Conservation (phyloP, 2,113 vertebrate species). For the Apistogramma diplotaenia region DNA sequence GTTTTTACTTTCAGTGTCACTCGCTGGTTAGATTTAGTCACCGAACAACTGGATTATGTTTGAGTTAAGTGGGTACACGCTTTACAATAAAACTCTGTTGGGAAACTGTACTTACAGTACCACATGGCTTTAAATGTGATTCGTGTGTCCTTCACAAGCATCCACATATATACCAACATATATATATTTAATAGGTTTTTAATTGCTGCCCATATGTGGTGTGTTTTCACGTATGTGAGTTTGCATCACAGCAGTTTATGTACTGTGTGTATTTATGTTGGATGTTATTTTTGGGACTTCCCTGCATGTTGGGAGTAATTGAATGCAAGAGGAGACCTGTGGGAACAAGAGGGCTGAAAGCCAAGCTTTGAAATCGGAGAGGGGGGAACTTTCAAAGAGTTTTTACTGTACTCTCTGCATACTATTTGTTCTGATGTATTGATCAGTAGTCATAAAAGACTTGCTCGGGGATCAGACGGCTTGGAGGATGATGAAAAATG, state of each 20-base stretch:
- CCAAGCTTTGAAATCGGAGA: constrained; percentile 15
- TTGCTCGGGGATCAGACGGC: neutral
- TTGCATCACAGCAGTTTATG: neutral
- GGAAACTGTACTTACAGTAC: too few species aligned
- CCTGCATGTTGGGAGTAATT: neutral
- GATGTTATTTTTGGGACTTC: constrained; percentile 25
- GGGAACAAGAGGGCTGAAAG: constrained; percentile 12
- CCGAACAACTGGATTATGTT: neutral
- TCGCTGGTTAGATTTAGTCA: neutral
- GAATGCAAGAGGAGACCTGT: constrained; percentile 14
- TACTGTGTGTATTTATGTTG: constrained; percentile 21
- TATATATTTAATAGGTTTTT: too few species aligned
- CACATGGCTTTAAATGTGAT: neutral
- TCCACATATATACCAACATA: too few species aligned
- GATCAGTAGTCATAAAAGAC: neutral
- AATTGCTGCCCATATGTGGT: neutral
- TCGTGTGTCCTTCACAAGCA: too few species aligned
- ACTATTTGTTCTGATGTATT: constrained; percentile 1
- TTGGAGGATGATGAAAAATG: neutral
- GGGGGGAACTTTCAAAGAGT: neutral
- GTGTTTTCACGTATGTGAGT: neutral
- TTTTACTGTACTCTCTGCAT: neutral
- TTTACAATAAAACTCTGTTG: too few species aligned
- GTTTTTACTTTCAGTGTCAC: neutral
- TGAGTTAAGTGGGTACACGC: neutral